Base-by-base conservation (phyloP, 2,888 invertebrate genomes). In the Caenorhabditis sinica region DNA sequence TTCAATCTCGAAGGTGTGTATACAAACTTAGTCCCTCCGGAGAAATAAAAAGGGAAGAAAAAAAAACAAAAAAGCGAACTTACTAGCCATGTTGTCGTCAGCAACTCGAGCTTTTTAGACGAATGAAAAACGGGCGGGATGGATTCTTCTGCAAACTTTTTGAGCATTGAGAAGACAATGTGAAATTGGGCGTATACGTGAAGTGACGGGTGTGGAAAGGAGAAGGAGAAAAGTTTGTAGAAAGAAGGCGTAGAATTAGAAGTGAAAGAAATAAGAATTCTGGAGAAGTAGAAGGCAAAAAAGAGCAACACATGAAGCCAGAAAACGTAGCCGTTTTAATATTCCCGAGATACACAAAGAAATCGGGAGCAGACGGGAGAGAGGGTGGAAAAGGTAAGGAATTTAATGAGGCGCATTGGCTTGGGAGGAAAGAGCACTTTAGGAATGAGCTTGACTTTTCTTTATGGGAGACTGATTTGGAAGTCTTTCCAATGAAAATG, bases 151-250 rank as follows among this genome's bases (percentile, higher is more conserved):
- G 72, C 72, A 65, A 80, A 72, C 58, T 71, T 79, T 40, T 33
- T 56, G 40, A 56, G 65, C 63, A 71, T 72, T 40, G 40, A 40
- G 40, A 58, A 72, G 65, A 80, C 80, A 80, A 80, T 66, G 80
- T 80, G 72, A 80, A 80, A 80, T 80, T 80, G 80, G 80, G 80
- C 80, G 80, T 80, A 60, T 36, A 56, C 17, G 20, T 36, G 49
- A 20, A 20, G 49, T 20, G 49, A 49, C 40, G 40, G 33, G n/a
- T n/a, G n/a, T n/a, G n/a, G 40, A 40, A 6, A 56, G 56, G 30
- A 45, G 45, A 45, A 43, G 36, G 53, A 36, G 30, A 28, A 63
- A 51, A 40, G 23, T 63, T 63, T 69, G 71, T 23, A 43, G 49
- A 17, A 51, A 20, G 68, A 17, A 58, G 20, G 49, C 49, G 20